phyloP scores from a whole-genome alignment of 2,888 invertebrate species.

The Apamea sordens region DNA sequence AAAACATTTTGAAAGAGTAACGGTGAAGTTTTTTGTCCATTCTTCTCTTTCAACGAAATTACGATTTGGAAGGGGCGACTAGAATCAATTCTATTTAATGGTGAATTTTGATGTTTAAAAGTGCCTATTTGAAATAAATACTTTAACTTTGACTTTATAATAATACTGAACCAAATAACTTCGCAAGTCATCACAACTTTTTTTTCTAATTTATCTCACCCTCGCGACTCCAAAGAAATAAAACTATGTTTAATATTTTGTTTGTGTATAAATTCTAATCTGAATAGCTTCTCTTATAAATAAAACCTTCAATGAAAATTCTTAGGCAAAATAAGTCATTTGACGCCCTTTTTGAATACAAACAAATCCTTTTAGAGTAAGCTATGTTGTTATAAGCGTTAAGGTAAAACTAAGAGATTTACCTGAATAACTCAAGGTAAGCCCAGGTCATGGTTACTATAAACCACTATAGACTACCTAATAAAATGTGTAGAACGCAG shows the following conservation, averaged over 20 bases:
- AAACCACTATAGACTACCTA: conserved; percentile 27
- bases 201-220: conserved; percentile 34
- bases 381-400: conserved; percentile 38
- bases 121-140: no score
- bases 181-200: not conserved
- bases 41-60: no score
- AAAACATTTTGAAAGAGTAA: no score
- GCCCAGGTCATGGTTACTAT: conserved; percentile 58
- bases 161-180: not conserved
- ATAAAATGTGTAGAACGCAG: conserved; percentile 38
- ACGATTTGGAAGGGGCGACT: no score
- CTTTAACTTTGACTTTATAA: no score
- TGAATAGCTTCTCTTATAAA: conserved; percentile 47
- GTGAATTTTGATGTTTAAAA: no score
- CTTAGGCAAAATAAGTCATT: conserved; percentile 55
- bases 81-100: no score
- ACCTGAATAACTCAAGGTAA: conserved; percentile 48
- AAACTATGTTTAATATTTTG: conserved; percentile 53
- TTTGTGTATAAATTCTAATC: conserved; percentile 59
- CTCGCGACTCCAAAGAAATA: conserved; percentile 31
- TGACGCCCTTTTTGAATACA: conserved; percentile 43
- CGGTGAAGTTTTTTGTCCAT: no score
- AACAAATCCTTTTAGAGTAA: conserved; percentile 43
- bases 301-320: conserved; percentile 53
- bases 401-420: conserved; percentile 44